Percentiles rank a stretch among this genome's conserved stretches.
phyloP scores from a whole-genome alignment of 2,797 vertebrate genomes.

The Siniperca scherzeri region DNA sequence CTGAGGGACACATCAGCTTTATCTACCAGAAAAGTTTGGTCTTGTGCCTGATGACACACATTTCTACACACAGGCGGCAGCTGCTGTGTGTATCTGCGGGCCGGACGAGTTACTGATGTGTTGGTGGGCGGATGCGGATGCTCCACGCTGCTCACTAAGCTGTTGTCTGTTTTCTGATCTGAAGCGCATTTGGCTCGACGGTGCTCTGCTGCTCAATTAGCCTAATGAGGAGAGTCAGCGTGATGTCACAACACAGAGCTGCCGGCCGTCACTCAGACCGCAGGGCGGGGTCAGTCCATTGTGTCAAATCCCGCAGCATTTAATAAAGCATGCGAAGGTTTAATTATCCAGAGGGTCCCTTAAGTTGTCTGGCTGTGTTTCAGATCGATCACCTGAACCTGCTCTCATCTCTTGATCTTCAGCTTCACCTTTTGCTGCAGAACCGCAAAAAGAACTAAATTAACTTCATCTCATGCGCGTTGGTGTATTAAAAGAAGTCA shows the following conservation, averaged over 20 bases:
- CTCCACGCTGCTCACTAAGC: conserved; percentile 37
- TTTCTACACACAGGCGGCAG: neutral
- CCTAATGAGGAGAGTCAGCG: conserved; percentile 42
- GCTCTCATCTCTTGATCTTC: conserved; percentile 9
- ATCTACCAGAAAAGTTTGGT: neutral
- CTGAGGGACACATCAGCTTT: neutral
- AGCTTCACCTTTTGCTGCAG: conserved; percentile 7
- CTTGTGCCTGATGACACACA: neutral
- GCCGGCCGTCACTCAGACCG: conserved; percentile 2
- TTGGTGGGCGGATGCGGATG: conserved; percentile 15
- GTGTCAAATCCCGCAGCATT: conserved; percentile 53
- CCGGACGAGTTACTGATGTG: conserved; percentile 17
- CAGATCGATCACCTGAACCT: conserved; percentile 19
- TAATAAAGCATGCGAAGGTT: conserved; percentile 60
- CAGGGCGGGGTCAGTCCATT: neutral
- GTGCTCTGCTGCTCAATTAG: conserved; percentile 50
- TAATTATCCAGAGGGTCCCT: conserved; percentile 62
- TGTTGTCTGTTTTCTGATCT: conserved; percentile 23
- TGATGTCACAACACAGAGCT: conserved; percentile 36
- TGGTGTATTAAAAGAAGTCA: conserved; percentile 17
- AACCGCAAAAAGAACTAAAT: neutral
- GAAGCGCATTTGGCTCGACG: conserved; percentile 32
- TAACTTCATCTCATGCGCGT: neutral
- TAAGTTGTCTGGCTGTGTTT: conserved; percentile 1
- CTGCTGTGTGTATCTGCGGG: neutral